Percentiles rank a stretch among this genome's conserved stretches.
Evolutionary conservation across 2,888 invertebrate genomes (phyloP).

Genomic region (Diplolepis rosae): DNA sequence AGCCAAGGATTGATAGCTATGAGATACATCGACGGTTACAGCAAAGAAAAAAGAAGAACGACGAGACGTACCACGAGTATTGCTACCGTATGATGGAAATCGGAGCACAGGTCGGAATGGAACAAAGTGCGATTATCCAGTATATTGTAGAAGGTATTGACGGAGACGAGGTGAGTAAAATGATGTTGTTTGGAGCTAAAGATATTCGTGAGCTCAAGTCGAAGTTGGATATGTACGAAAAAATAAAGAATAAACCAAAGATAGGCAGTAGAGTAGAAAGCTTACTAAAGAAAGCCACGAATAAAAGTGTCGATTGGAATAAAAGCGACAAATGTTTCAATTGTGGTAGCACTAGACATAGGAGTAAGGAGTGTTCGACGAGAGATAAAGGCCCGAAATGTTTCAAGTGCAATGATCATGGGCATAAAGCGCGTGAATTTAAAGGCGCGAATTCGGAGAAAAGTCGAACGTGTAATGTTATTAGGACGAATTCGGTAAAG

Average conservation of each 20-base stretch:
- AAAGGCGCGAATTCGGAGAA: slow-evolving; percentile 6
- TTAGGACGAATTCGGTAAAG: no score
- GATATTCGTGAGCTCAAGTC: no score
- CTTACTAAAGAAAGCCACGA: not conserved
- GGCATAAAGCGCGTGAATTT: slow-evolving; percentile 6
- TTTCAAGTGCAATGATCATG: slow-evolving; percentile 33
- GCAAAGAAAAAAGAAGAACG: slow-evolving; percentile 32
- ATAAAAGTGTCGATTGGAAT: not conserved
- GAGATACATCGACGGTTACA: slow-evolving; percentile 13
- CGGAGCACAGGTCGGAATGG: slow-evolving; percentile 34
- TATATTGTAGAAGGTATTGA: no score
- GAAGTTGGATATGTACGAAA: slow-evolving; percentile 37
- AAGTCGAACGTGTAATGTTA: slow-evolving; percentile 26
- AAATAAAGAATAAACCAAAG: slow-evolving; percentile 23
- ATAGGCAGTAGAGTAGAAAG: not conserved
- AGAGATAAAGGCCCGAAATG: slow-evolving; percentile 22
- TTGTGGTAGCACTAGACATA: slow-evolving; percentile 32
- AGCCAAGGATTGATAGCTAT: no score
- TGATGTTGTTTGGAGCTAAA: no score
- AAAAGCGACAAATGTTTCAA: slow-evolving; percentile 33
- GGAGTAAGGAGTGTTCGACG: slow-evolving; percentile 26
- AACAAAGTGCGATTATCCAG: no score
- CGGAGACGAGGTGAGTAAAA: no score
- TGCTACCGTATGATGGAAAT: slow-evolving; percentile 41
- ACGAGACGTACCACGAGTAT: slow-evolving; percentile 40